Base-by-base conservation (phyloP, 2,113 vertebrate genomes). In the Scatophagus argus region DNA sequence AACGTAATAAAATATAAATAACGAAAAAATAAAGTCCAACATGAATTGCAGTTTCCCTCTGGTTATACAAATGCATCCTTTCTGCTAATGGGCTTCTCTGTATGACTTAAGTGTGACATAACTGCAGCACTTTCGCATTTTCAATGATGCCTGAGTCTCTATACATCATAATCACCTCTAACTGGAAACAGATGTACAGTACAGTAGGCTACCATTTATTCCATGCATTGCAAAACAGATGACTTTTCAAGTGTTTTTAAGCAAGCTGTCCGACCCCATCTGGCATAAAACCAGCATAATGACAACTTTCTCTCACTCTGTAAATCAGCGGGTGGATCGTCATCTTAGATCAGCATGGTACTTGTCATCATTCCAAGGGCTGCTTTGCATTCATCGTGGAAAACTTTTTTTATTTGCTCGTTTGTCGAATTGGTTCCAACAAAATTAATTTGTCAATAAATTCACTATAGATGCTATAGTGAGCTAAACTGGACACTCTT, bases 201-300 rank as follows among this genome's bases (percentile, higher is more conserved):
- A 51, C 67, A 36, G 74, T 78, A 17, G 21, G 25, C 46, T 6
- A 44, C 66, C 29, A 23, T 59, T 66, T 47, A n/a, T 55, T 62
- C 29, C 4, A 34, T 64, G 61, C 65, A 67, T 67, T 55, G 12
- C 62, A 52, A 44, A 67, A 56, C 25, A 41, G 29, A 77, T 39
- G 39, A 66, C 47, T 62, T 74, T 66, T 8, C 47, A 52, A 77
- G 62, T 74, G 69, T 77, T 77, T 81, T 69, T 5, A 51, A 73
- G 44, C 67, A 41, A 51, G 32, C 65, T 47, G 76, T 84, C 82
- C 34, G 39, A 65, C 65, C 27, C 67, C 76, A 74, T 77, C 62
- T 77, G 49, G 41, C 41, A 29, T 9, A 68, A 58, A 41, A 58
- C 56, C 41, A 29, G 41, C 69, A 11, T 39, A 46, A 71, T 47